Evolutionary conservation across 2,888 invertebrate genomes (phyloP).

Genomic region (Synergus umbraculus): DNA sequence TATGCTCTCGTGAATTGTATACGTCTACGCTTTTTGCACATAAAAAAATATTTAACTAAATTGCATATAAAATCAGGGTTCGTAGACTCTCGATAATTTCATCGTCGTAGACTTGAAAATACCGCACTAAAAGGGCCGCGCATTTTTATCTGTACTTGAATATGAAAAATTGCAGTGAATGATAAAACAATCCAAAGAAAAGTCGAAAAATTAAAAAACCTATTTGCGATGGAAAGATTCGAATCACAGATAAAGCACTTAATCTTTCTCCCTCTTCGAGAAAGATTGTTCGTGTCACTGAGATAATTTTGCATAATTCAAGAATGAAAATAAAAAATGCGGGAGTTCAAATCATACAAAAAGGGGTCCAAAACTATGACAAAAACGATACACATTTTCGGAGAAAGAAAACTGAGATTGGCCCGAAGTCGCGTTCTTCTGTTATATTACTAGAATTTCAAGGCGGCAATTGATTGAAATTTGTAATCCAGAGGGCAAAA

Average conservation of each 20-base stretch:
- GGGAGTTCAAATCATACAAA: conserved; percentile 5
- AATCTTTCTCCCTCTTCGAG: neutral
- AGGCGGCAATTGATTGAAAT: neutral
- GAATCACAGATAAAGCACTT: neutral
- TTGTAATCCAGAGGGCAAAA: neutral
- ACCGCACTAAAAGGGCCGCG: neutral
- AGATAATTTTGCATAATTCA: neutral
- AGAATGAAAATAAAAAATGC: neutral
- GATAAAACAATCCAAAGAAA: neutral
- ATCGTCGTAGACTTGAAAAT: conserved; percentile 26
- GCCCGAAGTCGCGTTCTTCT: conserved; percentile 11
- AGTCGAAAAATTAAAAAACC: neutral
- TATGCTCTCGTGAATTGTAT: conserved; percentile 32
- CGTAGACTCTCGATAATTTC: conserved; percentile 22
- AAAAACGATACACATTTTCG: conserved; percentile 2
- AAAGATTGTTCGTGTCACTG: neutral
- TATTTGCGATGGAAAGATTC: too few species aligned
- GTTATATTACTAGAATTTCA: neutral
- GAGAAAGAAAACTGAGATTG: conserved; percentile 8
- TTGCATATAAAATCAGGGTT: conserved; percentile 35
- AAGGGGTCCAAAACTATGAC: neutral
- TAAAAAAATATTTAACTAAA: conserved; percentile 33
- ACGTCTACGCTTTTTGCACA: conserved; percentile 45
- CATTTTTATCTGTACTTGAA: conserved; percentile 15
- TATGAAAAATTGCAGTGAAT: neutral